Conservation (phyloP, 2,888 invertebrate species). For the Dysmachus trigonus region DNA sequence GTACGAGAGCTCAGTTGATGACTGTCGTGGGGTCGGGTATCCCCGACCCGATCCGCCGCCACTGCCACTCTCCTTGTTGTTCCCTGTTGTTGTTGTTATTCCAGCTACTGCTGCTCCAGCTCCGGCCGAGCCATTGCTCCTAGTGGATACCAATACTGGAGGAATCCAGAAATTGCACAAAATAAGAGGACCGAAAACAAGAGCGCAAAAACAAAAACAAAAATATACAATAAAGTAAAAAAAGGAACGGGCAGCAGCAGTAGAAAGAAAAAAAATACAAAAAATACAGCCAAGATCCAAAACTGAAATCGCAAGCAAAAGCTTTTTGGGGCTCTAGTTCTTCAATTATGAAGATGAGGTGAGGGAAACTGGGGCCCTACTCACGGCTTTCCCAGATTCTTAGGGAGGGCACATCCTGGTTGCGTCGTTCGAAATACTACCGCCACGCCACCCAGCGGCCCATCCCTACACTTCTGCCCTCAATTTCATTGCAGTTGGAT, state of each 20-base stretch:
- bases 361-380: not conserved
- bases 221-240: not conserved
- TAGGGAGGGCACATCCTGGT: slow-evolving; percentile 1
- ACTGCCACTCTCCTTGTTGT: not conserved
- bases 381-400: slow-evolving; percentile 11
- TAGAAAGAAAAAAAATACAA: too few species aligned
- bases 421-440: not conserved
- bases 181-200: slow-evolving; percentile 3
- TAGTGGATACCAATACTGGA: slow-evolving; percentile 13
- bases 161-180: slow-evolving; percentile 33
- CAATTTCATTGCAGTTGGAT: slow-evolving; percentile 38
- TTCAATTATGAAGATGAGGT: slow-evolving; percentile 40
- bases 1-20: slow-evolving; percentile 14
- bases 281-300: slow-evolving; percentile 3
- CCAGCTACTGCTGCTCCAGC: too few species aligned
- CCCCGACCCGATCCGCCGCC: slow-evolving; percentile 22
- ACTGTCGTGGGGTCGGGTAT: slow-evolving; percentile 28
- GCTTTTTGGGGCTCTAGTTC: slow-evolving; percentile 36
- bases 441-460: not conserved
- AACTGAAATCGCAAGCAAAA: slow-evolving; percentile 37
- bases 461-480: not conserved
- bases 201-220: not conserved
- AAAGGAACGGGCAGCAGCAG: not conserved
- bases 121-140: not conserved
- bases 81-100: too few species aligned